phyloP scores from a whole-genome alignment of 2,797 vertebrate species.

The Typhlichthys subterraneus region DNA sequence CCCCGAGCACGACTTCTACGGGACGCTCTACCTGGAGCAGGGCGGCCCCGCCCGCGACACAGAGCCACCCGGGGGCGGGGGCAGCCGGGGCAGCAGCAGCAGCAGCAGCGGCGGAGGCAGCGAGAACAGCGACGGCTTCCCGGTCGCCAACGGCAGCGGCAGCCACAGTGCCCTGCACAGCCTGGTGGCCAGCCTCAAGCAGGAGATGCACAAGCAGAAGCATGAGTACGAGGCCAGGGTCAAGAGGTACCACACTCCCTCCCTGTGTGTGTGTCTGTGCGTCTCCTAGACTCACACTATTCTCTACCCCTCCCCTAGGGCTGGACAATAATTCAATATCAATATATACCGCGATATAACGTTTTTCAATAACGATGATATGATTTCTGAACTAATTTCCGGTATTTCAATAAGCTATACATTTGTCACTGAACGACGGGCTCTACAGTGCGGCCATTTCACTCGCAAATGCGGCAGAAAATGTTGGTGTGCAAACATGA shows the following conservation, averaged over 20 bases:
- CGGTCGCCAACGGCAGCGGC: conserved; percentile 73
- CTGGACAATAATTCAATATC: too few relatives aligned
- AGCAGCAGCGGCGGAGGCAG: conserved; percentile 92
- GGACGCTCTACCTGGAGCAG: conserved; percentile 85
- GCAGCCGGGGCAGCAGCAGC: conserved; percentile 75
- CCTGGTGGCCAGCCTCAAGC: conserved; percentile 93
- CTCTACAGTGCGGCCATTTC: too few relatives aligned
- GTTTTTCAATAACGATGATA: too few relatives aligned
- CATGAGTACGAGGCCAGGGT: conserved; percentile 91
- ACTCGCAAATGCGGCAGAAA: too few relatives aligned
- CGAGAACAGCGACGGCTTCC: conserved; percentile 86
- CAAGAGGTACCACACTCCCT: conserved; percentile 81
- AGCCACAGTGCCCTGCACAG: conserved; percentile 94
- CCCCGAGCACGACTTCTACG: conserved; percentile 93
- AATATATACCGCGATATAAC: too few relatives aligned
- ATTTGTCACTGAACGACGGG: too few relatives aligned
- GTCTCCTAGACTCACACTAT: too few relatives aligned
- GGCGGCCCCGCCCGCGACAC: conserved; percentile 80
- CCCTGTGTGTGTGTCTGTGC: too few relatives aligned
- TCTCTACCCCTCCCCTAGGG: too few relatives aligned
- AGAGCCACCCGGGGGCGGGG: conserved; percentile 64
- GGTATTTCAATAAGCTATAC: too few relatives aligned
- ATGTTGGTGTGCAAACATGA: too few relatives aligned
- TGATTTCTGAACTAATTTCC: too few relatives aligned
- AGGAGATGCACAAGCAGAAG: conserved; percentile 97